Evolutionary conservation across 1,140 invertebrate genomes (phyloP).

Genomic region (Campodea augens): DNA sequence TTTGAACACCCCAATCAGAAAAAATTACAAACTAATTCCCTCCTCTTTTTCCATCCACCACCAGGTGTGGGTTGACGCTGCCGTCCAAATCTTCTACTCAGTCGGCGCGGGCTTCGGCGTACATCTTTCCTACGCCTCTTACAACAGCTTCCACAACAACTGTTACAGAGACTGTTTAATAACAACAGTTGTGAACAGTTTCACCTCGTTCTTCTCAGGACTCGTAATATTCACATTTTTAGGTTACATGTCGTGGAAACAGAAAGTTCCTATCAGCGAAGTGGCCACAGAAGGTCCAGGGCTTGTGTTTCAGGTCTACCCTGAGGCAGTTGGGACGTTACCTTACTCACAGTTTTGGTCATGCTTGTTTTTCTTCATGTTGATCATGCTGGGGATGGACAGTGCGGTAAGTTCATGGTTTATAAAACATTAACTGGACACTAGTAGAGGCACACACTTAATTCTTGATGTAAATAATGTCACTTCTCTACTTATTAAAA

Average conservation of each 20-base stretch:
- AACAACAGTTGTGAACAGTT: constrained; percentile 56
- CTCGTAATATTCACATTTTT: constrained; percentile 87
- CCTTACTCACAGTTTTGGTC: constrained; percentile 78
- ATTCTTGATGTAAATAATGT: not conserved
- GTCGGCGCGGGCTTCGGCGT: constrained; percentile 82
- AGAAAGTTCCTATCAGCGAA: constrained; percentile 55
- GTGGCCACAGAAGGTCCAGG: constrained; percentile 82
- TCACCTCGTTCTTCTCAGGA: constrained; percentile 78
- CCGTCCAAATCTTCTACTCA: constrained; percentile 78
- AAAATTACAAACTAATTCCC: too few relatives aligned
- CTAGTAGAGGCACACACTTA: not conserved
- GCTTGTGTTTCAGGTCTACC: constrained; percentile 79
- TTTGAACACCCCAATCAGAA: too few relatives aligned
- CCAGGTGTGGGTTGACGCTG: constrained; percentile 86
- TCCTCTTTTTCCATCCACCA: too few relatives aligned
- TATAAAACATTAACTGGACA: not conserved
- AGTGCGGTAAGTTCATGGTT: constrained; percentile 46
- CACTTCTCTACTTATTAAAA: too few relatives aligned
- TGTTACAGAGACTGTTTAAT: constrained; percentile 56
- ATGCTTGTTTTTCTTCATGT: constrained; percentile 79
- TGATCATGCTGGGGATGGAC: constrained; percentile 79
- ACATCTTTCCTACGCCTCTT: constrained; percentile 71
- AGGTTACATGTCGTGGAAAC: constrained; percentile 71
- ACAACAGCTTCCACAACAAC: constrained; percentile 72
- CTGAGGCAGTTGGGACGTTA: constrained; percentile 69